Conservation (phyloP, 53 echinoderm and acorn worm species). For the Stichopus horrens region DNA sequence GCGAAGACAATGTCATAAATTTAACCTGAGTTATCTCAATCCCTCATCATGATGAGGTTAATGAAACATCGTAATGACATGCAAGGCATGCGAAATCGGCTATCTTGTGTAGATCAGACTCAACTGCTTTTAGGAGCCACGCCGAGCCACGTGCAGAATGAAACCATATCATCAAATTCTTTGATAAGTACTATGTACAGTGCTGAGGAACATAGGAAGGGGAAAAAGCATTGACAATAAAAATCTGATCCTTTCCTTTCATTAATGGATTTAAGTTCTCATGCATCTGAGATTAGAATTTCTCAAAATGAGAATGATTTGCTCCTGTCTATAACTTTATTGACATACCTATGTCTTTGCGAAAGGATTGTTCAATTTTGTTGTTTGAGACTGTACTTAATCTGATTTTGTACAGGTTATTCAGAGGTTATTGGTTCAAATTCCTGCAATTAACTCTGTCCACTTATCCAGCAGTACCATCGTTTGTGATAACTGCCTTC, state of each 20-base stretch:
- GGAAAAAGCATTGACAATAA: background rate
- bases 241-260: background rate
- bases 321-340: too few relatives aligned
- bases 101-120: background rate
- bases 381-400: too few relatives aligned
- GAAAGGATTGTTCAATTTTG: too few relatives aligned
- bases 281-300: too few relatives aligned
- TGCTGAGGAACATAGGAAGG: background rate
- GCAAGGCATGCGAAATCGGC: slow-evolving; percentile 3
- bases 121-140: background rate
- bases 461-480: too few relatives aligned
- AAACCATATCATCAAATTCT: background rate
- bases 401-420: too few relatives aligned
- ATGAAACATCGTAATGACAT: slow-evolving; percentile 24
- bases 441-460: too few relatives aligned
- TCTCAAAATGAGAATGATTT: too few relatives aligned
- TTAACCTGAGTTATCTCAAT: background rate
- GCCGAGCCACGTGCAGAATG: background rate
- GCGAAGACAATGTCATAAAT: background rate
- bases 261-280: background rate
- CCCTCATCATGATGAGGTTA: slow-evolving; percentile 16
- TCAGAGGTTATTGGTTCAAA: too few relatives aligned
- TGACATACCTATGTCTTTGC: too few relatives aligned
- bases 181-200: background rate
- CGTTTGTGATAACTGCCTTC: too few relatives aligned